Evolutionary conservation across 2,888 invertebrate species (phyloP).

Genomic region (Phengaris alcon): DNA sequence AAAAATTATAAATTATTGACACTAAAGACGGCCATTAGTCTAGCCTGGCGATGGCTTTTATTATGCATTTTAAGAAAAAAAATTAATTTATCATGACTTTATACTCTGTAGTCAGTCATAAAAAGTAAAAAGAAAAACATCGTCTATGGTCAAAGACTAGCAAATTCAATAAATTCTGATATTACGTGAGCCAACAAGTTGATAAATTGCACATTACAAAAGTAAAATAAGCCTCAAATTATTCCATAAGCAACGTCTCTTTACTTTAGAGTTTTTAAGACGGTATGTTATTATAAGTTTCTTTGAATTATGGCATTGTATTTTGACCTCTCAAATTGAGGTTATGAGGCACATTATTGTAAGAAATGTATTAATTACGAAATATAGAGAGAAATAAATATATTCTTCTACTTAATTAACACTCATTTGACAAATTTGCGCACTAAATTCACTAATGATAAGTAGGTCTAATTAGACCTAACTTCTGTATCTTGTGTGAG

Average conservation of each 20-base stretch:
- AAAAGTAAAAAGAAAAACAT: background rate
- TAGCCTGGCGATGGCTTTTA: too few relatives aligned
- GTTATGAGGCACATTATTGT: conserved; percentile 22
- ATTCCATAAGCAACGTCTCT: background rate
- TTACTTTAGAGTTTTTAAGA: background rate
- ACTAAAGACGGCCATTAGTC: too few relatives aligned
- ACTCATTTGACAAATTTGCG: background rate
- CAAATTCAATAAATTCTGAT: conserved; percentile 31
- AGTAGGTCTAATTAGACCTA: background rate
- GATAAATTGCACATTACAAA: conserved; percentile 16
- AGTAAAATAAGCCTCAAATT: background rate
- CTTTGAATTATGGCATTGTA: background rate
- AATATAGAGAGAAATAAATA: background rate
- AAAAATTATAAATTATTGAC: too few relatives aligned
- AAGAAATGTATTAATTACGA: conserved; percentile 7
- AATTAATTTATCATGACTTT: background rate
- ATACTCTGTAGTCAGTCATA: conserved; percentile 27
- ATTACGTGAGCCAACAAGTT: conserved; percentile 38
- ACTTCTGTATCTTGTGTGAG: background rate
- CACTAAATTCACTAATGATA: background rate
- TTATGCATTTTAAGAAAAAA: too few relatives aligned
- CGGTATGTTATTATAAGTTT: conserved; percentile 6
- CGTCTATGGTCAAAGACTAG: background rate
- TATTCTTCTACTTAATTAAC: background rate
- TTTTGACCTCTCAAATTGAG: conserved; percentile 14